phyloP scores from a whole-genome alignment of 30 jellyfish, hydroid and myxozoan genomes.

The Nemopilema nomurai region DNA sequence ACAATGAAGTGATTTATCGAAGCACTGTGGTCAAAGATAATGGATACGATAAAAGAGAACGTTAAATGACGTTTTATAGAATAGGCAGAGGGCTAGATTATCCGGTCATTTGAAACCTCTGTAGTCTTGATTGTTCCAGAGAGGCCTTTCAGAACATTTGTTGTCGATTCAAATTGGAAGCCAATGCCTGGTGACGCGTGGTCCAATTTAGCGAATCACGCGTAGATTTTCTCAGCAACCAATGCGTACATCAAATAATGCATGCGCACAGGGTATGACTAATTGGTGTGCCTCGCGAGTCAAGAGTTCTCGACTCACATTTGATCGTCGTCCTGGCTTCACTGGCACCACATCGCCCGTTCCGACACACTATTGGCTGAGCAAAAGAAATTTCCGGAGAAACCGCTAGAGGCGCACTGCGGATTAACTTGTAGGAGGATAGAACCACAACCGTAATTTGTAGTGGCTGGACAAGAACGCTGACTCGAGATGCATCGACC shows the following conservation, averaged over 20 bases:
- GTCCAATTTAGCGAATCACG: neutral
- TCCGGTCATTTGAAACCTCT: neutral
- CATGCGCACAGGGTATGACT: too few species aligned
- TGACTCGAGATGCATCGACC: neutral
- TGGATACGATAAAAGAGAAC: neutral
- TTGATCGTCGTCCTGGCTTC: too few species aligned
- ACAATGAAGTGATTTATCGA: neutral
- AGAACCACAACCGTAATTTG: conserved; percentile 5
- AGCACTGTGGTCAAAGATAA: neutral
- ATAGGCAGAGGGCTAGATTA: neutral
- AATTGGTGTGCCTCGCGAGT: too few species aligned
- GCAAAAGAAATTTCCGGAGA: neutral
- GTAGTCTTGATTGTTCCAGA: neutral
- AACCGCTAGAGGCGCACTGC: neutral
- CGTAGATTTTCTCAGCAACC: neutral
- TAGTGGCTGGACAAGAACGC: neutral
- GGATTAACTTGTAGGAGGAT: neutral
- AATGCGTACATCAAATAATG: neutral
- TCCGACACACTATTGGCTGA: neutral
- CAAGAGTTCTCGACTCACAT: too few species aligned
- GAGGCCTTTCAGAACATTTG: neutral
- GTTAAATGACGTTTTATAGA: neutral
- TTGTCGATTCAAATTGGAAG: neutral
- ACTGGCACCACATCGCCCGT: neutral
- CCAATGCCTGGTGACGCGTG: neutral